These are phyloP conservation scores for Sinocyclocheilus maitianheensis DNA, from an alignment of 2,113 vertebrate genomes.

Conservation along the genomic window DNA sequence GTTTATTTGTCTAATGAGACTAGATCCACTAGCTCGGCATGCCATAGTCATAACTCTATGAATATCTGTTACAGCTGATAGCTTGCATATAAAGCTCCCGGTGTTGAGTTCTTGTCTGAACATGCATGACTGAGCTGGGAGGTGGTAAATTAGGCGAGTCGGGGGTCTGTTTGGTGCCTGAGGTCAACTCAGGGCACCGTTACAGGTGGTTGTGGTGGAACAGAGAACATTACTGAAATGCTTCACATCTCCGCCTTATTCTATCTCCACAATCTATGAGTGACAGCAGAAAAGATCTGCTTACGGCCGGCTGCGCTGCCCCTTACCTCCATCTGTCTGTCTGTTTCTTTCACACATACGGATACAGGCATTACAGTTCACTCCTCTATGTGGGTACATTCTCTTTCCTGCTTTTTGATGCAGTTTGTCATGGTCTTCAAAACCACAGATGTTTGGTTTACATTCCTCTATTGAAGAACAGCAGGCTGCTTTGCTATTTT, in stretches of 20 bases:
- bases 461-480: slow-evolving; percentile 28
- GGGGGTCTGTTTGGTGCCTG: slow-evolving; percentile 26
- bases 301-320: neutral
- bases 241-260: neutral
- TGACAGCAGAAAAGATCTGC: slow-evolving; percentile 5
- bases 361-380: neutral
- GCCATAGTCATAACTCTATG: neutral
- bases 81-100: neutral
- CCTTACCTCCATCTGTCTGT: neutral
- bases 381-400: slow-evolving; percentile 12
- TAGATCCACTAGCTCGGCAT: neutral
- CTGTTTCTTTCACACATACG: neutral
- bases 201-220: slow-evolving; percentile 30
- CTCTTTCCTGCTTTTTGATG: neutral
- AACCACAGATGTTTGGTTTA: slow-evolving; percentile 39
- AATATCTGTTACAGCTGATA: neutral
- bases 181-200: slow-evolving; percentile 30
- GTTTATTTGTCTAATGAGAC: slow-evolving; percentile 3
- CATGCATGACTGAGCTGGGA: neutral
- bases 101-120: slow-evolving; percentile 4
- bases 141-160: slow-evolving; percentile 24
- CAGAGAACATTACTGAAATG: slow-evolving; percentile 48
- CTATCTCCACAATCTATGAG: neutral
- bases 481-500: slow-evolving; percentile 24
- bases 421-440: slow-evolving; percentile 13